Base-by-base conservation (phyloP, 2,113 vertebrate species). In the Macroglossus sobrinus region DNA sequence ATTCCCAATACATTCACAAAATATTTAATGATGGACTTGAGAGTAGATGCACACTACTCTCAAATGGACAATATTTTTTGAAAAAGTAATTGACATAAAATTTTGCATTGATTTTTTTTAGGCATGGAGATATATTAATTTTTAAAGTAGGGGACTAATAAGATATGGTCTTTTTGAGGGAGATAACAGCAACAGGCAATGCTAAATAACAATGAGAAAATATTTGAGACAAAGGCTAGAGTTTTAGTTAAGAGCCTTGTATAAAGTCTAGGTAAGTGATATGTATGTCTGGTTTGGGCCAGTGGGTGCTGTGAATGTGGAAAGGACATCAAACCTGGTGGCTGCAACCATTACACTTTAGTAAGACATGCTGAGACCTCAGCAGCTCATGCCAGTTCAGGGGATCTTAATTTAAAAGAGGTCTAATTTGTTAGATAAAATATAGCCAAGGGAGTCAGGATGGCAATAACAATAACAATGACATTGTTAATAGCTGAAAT, bases 271-370 rank as follows among this genome's bases (percentile, higher is more conserved):
- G 33, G 35, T 22, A 74, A 43, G 64, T 10, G 21, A 28, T 57
- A 4, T 0, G 5, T 8, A 2, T 11, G 28, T n/a, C 30, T n/a
- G 7, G 3, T 11, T 47, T 69, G 15, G 35, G 16, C 4, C 13
- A 13, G 3, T 4, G 13, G 2, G 9, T 45, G 40, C 13, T 61
- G 38, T 57, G 45, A 4, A 33, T 35, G 24, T 79, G 63, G 13
- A 16, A 28, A 57, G n/a, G n/a, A 59, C 50, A 38, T 47, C 38
- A 30, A 33, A 33, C 18, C 82, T 38, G 63, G 38, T 8, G 40
- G 12, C 55, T 4, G 18, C 3, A 61, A n/a, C n/a, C 11, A 2
- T 28, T 35, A 71, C 9, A 38, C 5, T 72, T 55, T 1, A 43
- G 40, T 19, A n/a, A 82, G 69, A 5, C 8, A 7, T 12, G 2